Conservation (phyloP, 1,140 invertebrate species). For the Pseudomyrmex gracilis region DNA sequence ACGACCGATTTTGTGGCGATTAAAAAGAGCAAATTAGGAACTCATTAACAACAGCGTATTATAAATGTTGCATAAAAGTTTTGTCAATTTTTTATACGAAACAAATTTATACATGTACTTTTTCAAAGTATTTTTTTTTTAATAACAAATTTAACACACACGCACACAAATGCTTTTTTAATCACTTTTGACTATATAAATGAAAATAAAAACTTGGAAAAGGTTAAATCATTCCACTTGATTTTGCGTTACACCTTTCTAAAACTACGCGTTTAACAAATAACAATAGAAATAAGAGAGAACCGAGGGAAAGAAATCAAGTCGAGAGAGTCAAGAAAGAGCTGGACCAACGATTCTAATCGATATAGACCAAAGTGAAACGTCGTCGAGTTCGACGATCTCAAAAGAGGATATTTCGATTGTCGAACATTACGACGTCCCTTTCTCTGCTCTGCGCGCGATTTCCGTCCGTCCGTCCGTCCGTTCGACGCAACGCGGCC, state of each 20-base stretch:
- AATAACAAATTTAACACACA: no score
- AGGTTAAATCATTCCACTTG: no score
- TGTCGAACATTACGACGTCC: conserved; percentile 45
- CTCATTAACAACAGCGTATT: not conserved
- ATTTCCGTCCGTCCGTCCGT: conserved; percentile 18
- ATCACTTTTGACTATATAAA: not conserved
- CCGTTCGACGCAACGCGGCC: conserved; percentile 21
- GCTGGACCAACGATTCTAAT: not conserved
- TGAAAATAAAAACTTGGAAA: not conserved
- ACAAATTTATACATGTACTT: no score
- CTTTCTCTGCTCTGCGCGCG: conserved; percentile 30
- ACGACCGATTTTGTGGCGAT: conserved; percentile 28
- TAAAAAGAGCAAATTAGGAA: conserved; percentile 29
- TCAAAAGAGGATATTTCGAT: conserved; percentile 55
- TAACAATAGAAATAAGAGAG: no score
- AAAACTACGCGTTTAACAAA: no score
- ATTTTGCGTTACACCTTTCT: no score
- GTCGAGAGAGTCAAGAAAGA: not conserved
- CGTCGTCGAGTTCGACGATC: conserved; percentile 29
- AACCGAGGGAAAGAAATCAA: not conserved
- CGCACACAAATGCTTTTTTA: no score
- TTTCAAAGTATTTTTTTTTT: no score
- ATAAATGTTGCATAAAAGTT: not conserved
- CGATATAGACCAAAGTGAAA: conserved; percentile 54
- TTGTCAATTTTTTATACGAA: no score